Conservation (phyloP, 1,140 invertebrate genomes). For the Telenomus remus region DNA sequence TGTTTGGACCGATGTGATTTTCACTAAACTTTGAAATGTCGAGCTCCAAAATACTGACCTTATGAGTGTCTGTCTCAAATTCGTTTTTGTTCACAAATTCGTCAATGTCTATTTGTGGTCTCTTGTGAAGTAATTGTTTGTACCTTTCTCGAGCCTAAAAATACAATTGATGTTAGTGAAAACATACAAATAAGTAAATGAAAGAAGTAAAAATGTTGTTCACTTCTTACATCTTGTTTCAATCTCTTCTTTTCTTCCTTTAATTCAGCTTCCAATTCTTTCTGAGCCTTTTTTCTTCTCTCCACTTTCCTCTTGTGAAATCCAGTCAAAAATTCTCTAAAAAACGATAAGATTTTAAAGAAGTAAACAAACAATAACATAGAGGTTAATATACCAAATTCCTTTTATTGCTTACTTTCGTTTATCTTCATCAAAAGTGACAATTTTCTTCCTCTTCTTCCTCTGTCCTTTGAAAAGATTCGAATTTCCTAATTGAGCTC, state of each 20-base stretch:
- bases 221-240: slow-evolving; percentile 79
- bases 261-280: slow-evolving; percentile 80
- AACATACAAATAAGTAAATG: slow-evolving; percentile 2
- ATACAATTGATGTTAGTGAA: not conserved
- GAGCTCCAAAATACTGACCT: slow-evolving; percentile 48
- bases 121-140: slow-evolving; percentile 18
- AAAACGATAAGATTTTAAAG: slow-evolving; percentile 3
- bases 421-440: slow-evolving; percentile 79
- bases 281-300: slow-evolving; percentile 81
- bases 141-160: slow-evolving; percentile 45
- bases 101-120: slow-evolving; percentile 35
- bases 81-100: slow-evolving; percentile 40
- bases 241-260: slow-evolving; percentile 85
- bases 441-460: slow-evolving; percentile 74
- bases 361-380: slow-evolving; percentile 6
- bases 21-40: slow-evolving; percentile 28
- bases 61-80: slow-evolving; percentile 41
- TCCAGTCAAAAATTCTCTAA: slow-evolving; percentile 83
- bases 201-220: too few relatives aligned
- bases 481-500: not conserved
- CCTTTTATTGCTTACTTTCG: slow-evolving; percentile 74
- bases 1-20: slow-evolving; percentile 38
- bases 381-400: slow-evolving; percentile 11
- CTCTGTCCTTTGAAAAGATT: slow-evolving; percentile 7
- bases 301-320: slow-evolving; percentile 86